Evolutionary conservation across 2,797 vertebrate species (phyloP).

Genomic region (Brachyrhaphis roseni): DNA sequence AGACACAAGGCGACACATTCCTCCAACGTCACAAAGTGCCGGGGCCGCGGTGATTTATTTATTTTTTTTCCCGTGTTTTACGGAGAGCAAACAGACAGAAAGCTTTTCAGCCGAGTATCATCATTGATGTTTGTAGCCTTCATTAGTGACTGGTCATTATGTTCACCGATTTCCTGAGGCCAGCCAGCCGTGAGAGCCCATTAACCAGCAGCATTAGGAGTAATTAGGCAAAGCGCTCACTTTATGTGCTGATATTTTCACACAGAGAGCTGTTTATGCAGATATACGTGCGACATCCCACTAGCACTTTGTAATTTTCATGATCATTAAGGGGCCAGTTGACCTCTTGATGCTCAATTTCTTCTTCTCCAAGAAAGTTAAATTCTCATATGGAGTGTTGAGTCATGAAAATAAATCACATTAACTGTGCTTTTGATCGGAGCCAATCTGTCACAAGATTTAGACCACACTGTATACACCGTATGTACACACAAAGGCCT

Average conservation of each 20-base stretch:
- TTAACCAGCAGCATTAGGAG: slow-evolving; percentile 71
- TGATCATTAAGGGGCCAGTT: slow-evolving; percentile 35
- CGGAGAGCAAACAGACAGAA: slow-evolving; percentile 25
- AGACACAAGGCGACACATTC: slow-evolving; percentile 33
- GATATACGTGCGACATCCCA: slow-evolving; percentile 20
- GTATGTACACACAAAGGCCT: slow-evolving; percentile 28
- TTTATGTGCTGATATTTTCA: slow-evolving; percentile 47
- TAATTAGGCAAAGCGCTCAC: slow-evolving; percentile 68
- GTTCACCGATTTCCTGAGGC: slow-evolving; percentile 74
- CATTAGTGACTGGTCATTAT: slow-evolving; percentile 83
- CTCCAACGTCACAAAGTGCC: slow-evolving; percentile 15
- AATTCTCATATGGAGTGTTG: slow-evolving; percentile 6
- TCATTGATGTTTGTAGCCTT: slow-evolving; percentile 74
- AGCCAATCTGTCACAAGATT: neutral
- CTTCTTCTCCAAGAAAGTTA: slow-evolving; percentile 15
- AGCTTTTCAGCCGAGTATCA: slow-evolving; percentile 46
- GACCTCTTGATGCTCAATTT: slow-evolving; percentile 32
- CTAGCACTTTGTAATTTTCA: slow-evolving; percentile 29
- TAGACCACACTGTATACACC: neutral
- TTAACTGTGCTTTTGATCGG: neutral
- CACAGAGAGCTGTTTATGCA: slow-evolving; percentile 34
- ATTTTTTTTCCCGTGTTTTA: neutral
- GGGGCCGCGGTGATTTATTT: neutral
- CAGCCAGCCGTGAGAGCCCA: slow-evolving; percentile 61
- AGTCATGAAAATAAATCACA: slow-evolving; percentile 8